Conservation (phyloP, 2,888 invertebrate genomes). For the Globia sparganii region DNA sequence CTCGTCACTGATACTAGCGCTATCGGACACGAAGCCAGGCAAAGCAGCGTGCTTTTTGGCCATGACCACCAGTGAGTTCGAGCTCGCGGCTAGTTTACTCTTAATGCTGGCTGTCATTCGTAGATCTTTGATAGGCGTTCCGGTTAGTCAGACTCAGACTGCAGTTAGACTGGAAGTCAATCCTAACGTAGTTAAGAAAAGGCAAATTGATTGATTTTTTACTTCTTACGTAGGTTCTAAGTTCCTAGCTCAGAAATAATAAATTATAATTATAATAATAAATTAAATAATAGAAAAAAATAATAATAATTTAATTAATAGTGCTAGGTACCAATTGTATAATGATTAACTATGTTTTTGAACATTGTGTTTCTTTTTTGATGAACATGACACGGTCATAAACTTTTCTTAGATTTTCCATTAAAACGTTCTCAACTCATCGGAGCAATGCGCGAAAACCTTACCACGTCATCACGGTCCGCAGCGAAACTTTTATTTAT, state of each 20-base stretch:
- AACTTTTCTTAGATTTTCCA: neutral
- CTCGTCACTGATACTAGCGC: no score
- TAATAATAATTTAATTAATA: neutral
- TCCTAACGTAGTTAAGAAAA: no score
- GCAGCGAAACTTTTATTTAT: constrained; percentile 86
- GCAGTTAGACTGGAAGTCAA: neutral
- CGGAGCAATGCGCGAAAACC: constrained; percentile 77
- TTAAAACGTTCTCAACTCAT: constrained; percentile 49
- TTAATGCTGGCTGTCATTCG: neutral
- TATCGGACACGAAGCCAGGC: no score
- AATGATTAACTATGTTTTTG: neutral
- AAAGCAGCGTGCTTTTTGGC: no score
- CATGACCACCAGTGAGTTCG: no score
- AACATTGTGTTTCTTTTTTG: neutral
- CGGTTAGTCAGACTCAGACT: neutral
- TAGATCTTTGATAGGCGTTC: neutral
- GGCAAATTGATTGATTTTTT: neutral
- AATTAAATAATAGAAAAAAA: no score
- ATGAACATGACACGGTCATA: no score
- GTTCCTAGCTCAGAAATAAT: neutral
- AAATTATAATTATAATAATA: neutral
- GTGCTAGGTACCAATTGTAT: neutral
- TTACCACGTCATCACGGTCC: constrained; percentile 80
- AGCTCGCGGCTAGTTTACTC: no score
- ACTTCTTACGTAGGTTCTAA: neutral